A percentile compares a stretch with the other conserved stretches of the same genome.
phyloP scores from a whole-genome alignment of 2,797 vertebrate species.

The Sorex maritimensis region DNA sequence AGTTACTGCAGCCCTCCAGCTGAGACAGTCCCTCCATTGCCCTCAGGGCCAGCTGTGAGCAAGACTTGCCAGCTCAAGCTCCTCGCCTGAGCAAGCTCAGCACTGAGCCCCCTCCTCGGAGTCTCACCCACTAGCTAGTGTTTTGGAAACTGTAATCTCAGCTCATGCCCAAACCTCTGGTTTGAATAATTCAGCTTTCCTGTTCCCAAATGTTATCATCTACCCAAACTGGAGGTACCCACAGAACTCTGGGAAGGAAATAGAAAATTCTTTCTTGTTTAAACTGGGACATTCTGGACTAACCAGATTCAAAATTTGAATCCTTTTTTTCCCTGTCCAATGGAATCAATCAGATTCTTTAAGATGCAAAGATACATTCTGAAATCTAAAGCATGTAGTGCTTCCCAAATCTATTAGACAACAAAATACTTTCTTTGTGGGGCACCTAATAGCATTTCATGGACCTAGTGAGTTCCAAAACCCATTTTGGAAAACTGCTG shows the following conservation, averaged over 20 bases:
- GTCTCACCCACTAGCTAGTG: not conserved
- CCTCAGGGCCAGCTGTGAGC: not conserved
- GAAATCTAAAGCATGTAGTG: slow-evolving; percentile 23
- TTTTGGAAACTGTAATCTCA: slow-evolving; percentile 31
- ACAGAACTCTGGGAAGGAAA: slow-evolving; percentile 56
- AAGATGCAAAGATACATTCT: slow-evolving; percentile 38
- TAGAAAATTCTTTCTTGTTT: slow-evolving; percentile 50
- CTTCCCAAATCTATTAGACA: slow-evolving; percentile 54
- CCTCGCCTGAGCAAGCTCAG: not conserved
- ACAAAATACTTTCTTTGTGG: slow-evolving; percentile 67
- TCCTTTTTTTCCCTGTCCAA: not conserved
- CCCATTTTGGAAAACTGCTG: slow-evolving; percentile 70
- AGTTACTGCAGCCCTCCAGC: not conserved
- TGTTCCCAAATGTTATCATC: slow-evolving; percentile 44
- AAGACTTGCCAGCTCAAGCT: not conserved
- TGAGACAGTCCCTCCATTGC: not conserved
- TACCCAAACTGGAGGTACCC: not conserved
- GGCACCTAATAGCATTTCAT: slow-evolving; percentile 66
- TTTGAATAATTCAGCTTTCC: slow-evolving; percentile 51
- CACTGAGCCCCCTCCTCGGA: not conserved
- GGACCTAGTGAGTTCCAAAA: slow-evolving; percentile 69
- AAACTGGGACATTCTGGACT: slow-evolving; percentile 32
- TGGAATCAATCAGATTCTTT: not conserved
- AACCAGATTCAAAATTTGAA: slow-evolving; percentile 58
- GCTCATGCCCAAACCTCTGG: slow-evolving; percentile 5